Conservation (phyloP, 2,888 invertebrate species). For the Drosophila kokeensis region DNA sequence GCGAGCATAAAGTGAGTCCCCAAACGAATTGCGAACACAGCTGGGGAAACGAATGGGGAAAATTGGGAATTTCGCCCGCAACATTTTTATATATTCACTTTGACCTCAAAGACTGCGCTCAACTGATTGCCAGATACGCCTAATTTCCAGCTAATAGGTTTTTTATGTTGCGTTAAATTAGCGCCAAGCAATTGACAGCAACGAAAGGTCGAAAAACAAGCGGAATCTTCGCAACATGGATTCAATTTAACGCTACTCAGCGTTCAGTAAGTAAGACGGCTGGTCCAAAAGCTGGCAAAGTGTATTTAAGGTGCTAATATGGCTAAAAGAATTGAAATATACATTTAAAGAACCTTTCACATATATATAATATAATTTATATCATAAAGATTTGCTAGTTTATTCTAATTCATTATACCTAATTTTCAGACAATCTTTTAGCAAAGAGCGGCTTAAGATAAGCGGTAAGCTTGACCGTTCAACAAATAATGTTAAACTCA, state of each 20-base stretch:
- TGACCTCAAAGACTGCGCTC: conserved; percentile 14
- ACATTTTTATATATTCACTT: conserved; percentile 19
- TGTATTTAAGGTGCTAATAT: background rate
- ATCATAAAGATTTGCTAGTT: background rate
- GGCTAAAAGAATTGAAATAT: background rate
- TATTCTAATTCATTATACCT: background rate
- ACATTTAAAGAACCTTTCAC: background rate
- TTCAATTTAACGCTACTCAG: background rate
- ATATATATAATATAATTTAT: background rate
- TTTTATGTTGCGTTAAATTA: conserved; percentile 52
- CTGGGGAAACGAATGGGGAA: conserved; percentile 17
- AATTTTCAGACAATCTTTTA: background rate
- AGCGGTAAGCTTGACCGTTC: background rate
- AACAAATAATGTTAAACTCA: background rate
- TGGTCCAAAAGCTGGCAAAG: background rate
- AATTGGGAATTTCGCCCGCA: conserved; percentile 33
- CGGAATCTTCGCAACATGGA: background rate
- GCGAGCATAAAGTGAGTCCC: conserved; percentile 51
- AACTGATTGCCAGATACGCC: conserved; percentile 37
- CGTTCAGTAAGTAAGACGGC: background rate
- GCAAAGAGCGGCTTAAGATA: background rate
- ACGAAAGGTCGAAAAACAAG: conserved; percentile 23
- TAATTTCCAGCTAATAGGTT: conserved; percentile 69
- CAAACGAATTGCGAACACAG: conserved; percentile 44
- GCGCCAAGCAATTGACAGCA: conserved; percentile 18